Conservation (phyloP, 2,888 invertebrate species). For the Octodonta nipae region DNA sequence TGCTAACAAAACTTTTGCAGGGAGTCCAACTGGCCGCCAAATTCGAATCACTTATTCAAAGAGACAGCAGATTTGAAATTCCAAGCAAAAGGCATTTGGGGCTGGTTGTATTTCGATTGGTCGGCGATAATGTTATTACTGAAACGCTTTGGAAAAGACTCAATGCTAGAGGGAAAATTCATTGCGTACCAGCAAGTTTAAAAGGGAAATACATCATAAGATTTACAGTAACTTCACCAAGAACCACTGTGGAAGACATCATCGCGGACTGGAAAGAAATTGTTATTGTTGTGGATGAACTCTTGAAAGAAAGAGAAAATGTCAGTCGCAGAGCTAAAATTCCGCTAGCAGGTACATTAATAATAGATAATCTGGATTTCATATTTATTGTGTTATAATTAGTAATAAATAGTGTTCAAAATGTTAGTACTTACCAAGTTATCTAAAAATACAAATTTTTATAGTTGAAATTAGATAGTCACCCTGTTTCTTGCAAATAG, state of each 20-base stretch:
- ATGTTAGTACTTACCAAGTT: too few species aligned
- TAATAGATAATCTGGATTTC: neutral
- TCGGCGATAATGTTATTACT: constrained; percentile 74
- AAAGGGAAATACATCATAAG: constrained; percentile 81
- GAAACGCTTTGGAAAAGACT: constrained; percentile 76
- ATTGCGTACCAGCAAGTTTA: constrained; percentile 88
- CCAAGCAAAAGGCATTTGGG: constrained; percentile 75
- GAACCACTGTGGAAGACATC: constrained; percentile 66
- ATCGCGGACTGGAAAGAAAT: constrained; percentile 81
- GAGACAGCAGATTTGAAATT: constrained; percentile 80
- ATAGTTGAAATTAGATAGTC: too few species aligned
- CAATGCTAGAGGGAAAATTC: constrained; percentile 76
- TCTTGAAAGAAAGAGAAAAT: constrained; percentile 51
- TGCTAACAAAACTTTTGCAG: too few species aligned
- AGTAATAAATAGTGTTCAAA: too few species aligned
- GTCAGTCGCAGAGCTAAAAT: constrained; percentile 45
- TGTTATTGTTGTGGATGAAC: constrained; percentile 54
- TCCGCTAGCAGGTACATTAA: constrained; percentile 54
- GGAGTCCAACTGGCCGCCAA: constrained; percentile 79
- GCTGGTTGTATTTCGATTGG: constrained; percentile 81
- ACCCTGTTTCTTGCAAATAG: too few species aligned
- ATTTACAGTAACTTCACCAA: constrained; percentile 85
- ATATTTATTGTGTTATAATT: too few species aligned
- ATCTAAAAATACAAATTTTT: too few species aligned
- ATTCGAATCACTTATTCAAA: constrained; percentile 73